Base-by-base conservation (phyloP, 2,797 vertebrate species). In the Tarsius wallacei region DNA sequence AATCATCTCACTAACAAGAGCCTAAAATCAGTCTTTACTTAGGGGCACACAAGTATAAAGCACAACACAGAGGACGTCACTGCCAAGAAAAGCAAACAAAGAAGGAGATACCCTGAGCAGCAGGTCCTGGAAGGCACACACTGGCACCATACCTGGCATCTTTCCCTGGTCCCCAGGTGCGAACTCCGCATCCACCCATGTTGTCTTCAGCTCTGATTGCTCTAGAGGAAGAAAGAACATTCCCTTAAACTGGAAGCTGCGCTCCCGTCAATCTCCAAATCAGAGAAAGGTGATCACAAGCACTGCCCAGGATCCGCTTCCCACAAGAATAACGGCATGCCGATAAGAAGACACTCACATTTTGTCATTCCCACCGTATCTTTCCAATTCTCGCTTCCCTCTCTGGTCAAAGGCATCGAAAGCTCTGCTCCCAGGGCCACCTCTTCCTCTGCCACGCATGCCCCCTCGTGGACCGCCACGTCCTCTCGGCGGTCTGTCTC, bases 341-440 rank as follows among this genome's bases (percentile, higher is more conserved):
- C 4, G 42, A 42, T 42, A 42, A 42, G 42, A 64, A 77, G 97
- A 80, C 64, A 98, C 99, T 99, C 98, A 99, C 99, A 0, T 97
- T 92, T 98, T 97, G 97, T 99, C 99, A 98, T 98, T 99, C 94
- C 98, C 99, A 94, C 98, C 99, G 33, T 99, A 99, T 66, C 99
- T 99, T 97, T 99, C 99, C 97, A 99, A 99, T 88, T 99, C 99
- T 77, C 98, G 89, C 96, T 99, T 99, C 87, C 99, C 99, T 98
- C 99, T 99, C 61, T 95, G 98, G 98, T 99, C 99, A 96, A 99
- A 99, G 95, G 97, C 97, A 91, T 99, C 98, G 0, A 97, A 96
- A 93, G 98, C 99, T 97, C 99, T 99, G 3, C 93, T 95, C 95
- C 99, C 98, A 33, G 98, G 99, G 68, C 98, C 98, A 78, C 99